Evolutionary conservation across 1,140 invertebrate genomes (phyloP), one percentile per base, ranked within the genome.

Genomic region (Tribolium madens): DNA sequence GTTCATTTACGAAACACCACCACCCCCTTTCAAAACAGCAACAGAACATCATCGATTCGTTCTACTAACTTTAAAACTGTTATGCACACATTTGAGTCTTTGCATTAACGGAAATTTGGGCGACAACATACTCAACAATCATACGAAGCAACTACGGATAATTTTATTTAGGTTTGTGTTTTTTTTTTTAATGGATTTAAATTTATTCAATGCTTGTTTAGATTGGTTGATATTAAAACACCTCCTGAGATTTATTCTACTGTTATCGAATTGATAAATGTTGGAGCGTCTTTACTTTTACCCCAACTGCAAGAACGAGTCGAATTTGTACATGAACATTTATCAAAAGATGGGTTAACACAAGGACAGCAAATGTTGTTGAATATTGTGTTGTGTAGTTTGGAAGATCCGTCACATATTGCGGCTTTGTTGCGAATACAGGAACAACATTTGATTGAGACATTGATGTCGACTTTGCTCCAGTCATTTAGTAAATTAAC

Each of bases 281-380:
- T 90, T 15, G 91, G 91, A 46, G 90, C 90, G 0, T 86, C 88
- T 1, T 82, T 92, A 68, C 84, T 92, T 6, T 83, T 92, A 13
- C 91, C 91, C 17, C 87, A 89, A 15, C 81, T 92, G 18, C 85
- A 86, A 76, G 90, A 91, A 81, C 85, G 91, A 70, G 88, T 92
- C 80, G 88, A 89, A 78, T 84, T 92, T 14, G 81, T 92, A 6
- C 87, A 91, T 74, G 86, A 87, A 7, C 86, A 92, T 73, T 83
- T 92, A 12, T 89, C 90, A 1, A 87, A 90, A 76, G 88, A 88
- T 13, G 85, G 87, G 12, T 85, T 92, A 4, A 88, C 89, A 6
- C 87, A 88, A 80, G 91, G 91, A 60, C 90, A 92, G 86, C 87
- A 88, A 80, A 88, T 92, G 86, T 87, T 92, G 72, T 85, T 92